A percentile compares a stretch with the other conserved stretches of the same genome.
Evolutionary conservation across 2,797 vertebrate species (phyloP).

Genomic region (Sebastes minor): DNA sequence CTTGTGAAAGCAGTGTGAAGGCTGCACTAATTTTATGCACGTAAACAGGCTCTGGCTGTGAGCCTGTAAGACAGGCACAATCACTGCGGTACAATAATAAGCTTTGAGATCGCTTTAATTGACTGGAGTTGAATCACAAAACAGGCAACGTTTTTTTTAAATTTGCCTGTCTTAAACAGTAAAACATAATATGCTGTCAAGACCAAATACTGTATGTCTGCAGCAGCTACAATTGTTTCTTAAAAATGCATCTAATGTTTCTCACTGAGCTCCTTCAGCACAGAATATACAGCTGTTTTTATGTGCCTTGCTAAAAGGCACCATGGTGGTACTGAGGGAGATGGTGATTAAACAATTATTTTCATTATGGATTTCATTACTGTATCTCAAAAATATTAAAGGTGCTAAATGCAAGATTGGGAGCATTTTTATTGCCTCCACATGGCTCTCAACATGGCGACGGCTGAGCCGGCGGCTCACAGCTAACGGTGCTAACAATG

Average conservation of each 20-base stretch:
- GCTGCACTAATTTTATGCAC: constrained; percentile 79
- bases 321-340: background rate
- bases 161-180: background rate
- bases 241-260: background rate
- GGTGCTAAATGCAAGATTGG: too few species aligned
- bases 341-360: background rate
- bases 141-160: background rate
- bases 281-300: background rate
- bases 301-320: background rate
- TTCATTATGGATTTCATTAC: background rate
- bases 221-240: background rate
- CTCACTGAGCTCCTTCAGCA: background rate
- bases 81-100: background rate
- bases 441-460: too few species aligned
- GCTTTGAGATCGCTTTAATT: background rate
- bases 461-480: too few species aligned
- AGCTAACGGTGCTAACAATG: too few species aligned
- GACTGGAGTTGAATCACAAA: background rate
- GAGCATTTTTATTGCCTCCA: too few species aligned
- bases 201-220: background rate
- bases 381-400: background rate
- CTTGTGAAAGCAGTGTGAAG: constrained; percentile 78
- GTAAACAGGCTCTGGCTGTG: constrained; percentile 70
- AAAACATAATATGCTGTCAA: background rate
- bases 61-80: constrained; percentile 27